Evolutionary conservation across 2,797 vertebrate species (phyloP).

Genomic region (Hozukius guyotensis): DNA sequence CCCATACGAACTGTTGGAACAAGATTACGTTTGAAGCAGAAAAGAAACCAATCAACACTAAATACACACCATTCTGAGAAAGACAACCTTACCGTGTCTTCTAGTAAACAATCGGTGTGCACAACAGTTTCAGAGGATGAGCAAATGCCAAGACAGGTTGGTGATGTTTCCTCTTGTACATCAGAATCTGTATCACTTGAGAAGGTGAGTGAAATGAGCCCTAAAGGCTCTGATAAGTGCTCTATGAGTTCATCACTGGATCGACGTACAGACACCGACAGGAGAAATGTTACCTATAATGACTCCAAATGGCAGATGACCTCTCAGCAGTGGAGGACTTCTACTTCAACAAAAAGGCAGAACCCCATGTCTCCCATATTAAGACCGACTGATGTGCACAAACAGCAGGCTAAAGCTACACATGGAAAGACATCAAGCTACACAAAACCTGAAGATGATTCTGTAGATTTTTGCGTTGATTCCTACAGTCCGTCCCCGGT

Average conservation of each 20-base stretch:
- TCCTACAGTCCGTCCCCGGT: slow-evolving; percentile 42
- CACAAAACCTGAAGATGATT: slow-evolving; percentile 18
- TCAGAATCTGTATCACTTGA: slow-evolving; percentile 64
- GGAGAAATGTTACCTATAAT: slow-evolving; percentile 16
- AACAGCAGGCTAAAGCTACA: slow-evolving; percentile 17
- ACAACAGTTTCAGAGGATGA: slow-evolving; percentile 29
- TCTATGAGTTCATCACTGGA: slow-evolving; percentile 40
- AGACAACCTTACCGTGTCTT: slow-evolving; percentile 8
- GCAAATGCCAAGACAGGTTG: neutral
- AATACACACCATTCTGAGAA: slow-evolving; percentile 42
- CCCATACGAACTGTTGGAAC: slow-evolving; percentile 91
- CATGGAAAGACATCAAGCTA: slow-evolving; percentile 17
- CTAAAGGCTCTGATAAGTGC: slow-evolving; percentile 34
- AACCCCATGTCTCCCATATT: slow-evolving; percentile 23
- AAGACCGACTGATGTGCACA: slow-evolving; percentile 11
- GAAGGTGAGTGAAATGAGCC: slow-evolving; percentile 56
- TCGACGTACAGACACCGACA: slow-evolving; percentile 21
- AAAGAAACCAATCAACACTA: slow-evolving; percentile 50
- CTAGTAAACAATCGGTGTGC: neutral
- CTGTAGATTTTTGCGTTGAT: slow-evolving; percentile 31
- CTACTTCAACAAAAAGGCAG: slow-evolving; percentile 13
- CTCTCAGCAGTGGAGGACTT: slow-evolving; percentile 15
- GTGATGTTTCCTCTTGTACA: slow-evolving; percentile 40
- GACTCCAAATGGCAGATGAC: slow-evolving; percentile 25
- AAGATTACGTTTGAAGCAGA: slow-evolving; percentile 49